Evolutionary conservation across 2,888 invertebrate genomes (phyloP), one percentile per base, ranked within the genome.

Genomic region (Sabatieria punctata): DNA sequence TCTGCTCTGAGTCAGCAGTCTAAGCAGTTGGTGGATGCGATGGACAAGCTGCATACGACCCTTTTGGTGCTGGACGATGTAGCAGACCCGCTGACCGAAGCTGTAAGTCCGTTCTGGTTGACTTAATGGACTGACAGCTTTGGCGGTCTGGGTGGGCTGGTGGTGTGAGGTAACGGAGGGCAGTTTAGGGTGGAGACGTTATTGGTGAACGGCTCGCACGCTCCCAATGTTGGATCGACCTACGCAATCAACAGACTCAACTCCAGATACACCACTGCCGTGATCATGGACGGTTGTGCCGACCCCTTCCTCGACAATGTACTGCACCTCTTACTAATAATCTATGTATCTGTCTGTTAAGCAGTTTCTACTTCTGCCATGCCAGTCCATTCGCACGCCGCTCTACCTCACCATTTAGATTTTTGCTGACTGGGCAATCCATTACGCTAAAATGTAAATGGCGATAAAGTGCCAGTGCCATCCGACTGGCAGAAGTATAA

Each of bases 261-360:
- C 18, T 24, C 36, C 27, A 23, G 2, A 4, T n/a, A n/a, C 43
- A 78, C 80, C 46, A 82, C 82, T 49, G 76, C 83, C 51, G 71
- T 85, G 47, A 80, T 82, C 66, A 75, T 85, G 51, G 83, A 83
- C 56, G 74, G 78, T 49, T 80, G 78, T 37, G 83, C 82, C 11
- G 84, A 84, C 68, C 82, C 83, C 2, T 70, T 85, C 43, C 75
- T 78, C 51, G 83, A 85, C 69, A 76, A 79, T 63, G 82, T 83
- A 61, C 74, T 76, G 45, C 21, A 8, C 3, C 8, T 11, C 8
- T n/a, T n/a, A n/a, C n/a, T n/a, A n/a, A n/a, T n/a, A n/a, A n/a
- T n/a, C n/a, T n/a, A n/a, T n/a, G n/a, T n/a, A n/a, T n/a, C n/a
- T n/a, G n/a, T n/a, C n/a, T n/a, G n/a, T n/a, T n/a, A n/a, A n/a